These are phyloP conservation scores for Chelonus formosanus DNA, from an alignment of 2,888 invertebrate species.

Conservation along the genomic window DNA sequence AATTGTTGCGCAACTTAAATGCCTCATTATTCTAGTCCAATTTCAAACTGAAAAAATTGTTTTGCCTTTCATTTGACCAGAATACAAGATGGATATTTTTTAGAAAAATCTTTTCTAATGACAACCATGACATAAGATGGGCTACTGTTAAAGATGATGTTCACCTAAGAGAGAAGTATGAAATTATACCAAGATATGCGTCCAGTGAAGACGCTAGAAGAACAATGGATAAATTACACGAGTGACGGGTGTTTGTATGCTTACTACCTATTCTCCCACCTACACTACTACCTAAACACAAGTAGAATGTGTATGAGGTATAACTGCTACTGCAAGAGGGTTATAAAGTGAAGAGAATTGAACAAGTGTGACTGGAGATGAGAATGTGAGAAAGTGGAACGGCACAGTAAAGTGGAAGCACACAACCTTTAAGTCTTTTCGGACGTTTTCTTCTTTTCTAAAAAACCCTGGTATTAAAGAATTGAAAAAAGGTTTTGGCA, in stretches of 20 bases:
- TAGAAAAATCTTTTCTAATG: no score
- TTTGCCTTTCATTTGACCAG: background rate
- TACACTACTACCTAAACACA: background rate
- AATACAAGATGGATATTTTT: background rate
- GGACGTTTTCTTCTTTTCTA: slow-evolving; percentile 11
- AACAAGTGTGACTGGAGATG: slow-evolving; percentile 24
- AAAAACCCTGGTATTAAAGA: slow-evolving; percentile 18
- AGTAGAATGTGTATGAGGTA: slow-evolving; percentile 10
- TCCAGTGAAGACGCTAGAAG: slow-evolving; percentile 16
- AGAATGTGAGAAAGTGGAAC: slow-evolving; percentile 20
- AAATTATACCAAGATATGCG: slow-evolving; percentile 15
- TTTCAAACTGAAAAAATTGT: slow-evolving; percentile 4
- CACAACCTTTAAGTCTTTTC: slow-evolving; percentile 12
- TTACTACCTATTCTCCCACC: background rate
- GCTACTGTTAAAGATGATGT: no score
- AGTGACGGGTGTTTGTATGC: slow-evolving; percentile 25
- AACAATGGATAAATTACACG: slow-evolving; percentile 40
- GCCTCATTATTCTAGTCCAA: background rate
- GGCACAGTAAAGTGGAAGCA: slow-evolving; percentile 19
- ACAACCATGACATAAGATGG: no score
- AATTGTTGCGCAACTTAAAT: background rate
- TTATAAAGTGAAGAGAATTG: slow-evolving; percentile 33
- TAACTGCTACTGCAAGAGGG: slow-evolving; percentile 24
- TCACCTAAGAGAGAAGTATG: slow-evolving; percentile 12
- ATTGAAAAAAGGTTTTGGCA: slow-evolving; percentile 22